phyloP scores from a whole-genome alignment of 2,888 invertebrate genomes.

The Pteria penguin region DNA sequence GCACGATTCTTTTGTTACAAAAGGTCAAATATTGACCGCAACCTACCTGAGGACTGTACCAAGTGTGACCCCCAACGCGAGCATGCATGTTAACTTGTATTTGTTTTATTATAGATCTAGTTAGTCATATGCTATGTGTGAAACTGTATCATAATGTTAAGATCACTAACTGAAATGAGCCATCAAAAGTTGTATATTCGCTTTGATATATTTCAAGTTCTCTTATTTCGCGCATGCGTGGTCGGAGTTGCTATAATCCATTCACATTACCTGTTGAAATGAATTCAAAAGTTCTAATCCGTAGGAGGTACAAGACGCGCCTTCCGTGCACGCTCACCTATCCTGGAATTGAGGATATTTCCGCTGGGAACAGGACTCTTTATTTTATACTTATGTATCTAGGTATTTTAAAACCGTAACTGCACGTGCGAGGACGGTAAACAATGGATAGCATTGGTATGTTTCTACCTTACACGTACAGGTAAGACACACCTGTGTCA shows the following conservation, averaged over 20 bases:
- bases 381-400: no score
- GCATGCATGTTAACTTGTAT: no score
- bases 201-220: no score
- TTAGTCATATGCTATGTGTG: no score
- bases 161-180: no score
- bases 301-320: constrained; percentile 2
- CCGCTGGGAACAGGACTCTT: no score
- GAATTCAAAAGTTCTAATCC: constrained; percentile 48
- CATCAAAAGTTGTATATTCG: no score
- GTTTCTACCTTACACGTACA: neutral
- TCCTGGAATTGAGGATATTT: no score
- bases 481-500: constrained; percentile 7
- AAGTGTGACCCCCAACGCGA: neutral
- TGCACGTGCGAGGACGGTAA: neutral
- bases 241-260: constrained; percentile 46
- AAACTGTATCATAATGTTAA: no score
- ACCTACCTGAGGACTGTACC: neutral
- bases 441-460: neutral
- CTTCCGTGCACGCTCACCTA: neutral
- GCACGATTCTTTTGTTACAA: constrained; percentile 19
- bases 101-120: no score
- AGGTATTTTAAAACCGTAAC: no score
- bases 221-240: constrained; percentile 47
- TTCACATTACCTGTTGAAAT: constrained; percentile 47
- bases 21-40: neutral